A percentile compares a stretch with the other conserved stretches of the same genome.
Evolutionary conservation across 2,888 invertebrate species (phyloP).

Genomic region (Meiosimyza platycephala): DNA sequence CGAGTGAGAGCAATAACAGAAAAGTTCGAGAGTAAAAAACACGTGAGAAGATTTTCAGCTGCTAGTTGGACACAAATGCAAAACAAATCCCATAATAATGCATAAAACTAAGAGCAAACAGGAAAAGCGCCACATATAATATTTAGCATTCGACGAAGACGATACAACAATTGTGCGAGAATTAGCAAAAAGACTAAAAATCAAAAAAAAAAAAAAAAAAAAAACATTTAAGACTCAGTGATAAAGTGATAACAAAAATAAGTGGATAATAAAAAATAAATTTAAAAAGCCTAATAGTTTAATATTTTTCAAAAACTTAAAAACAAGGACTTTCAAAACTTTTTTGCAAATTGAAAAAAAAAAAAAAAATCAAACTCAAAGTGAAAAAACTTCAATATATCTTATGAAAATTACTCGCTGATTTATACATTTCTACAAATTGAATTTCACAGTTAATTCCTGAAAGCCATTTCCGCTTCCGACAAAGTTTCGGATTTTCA

Average conservation of each 20-base stretch:
- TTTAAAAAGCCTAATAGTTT: neutral
- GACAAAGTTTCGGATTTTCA: too few species aligned
- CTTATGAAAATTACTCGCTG: too few species aligned
- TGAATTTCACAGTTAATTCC: too few species aligned
- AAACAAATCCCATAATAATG: constrained; percentile 8
- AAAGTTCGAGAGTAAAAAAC: too few species aligned
- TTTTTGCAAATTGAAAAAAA: neutral
- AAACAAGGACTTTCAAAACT: neutral
- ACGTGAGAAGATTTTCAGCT: too few species aligned
- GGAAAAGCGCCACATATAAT: constrained; percentile 22
- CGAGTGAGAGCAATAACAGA: too few species aligned
- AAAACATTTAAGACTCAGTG: too few species aligned
- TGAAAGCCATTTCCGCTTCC: too few species aligned
- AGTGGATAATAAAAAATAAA: constrained; percentile 5
- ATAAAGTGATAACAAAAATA: neutral
- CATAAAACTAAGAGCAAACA: constrained; percentile 28
- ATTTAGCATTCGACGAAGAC: neutral
- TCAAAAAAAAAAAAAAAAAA: too few species aligned
- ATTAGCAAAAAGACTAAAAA: too few species aligned
- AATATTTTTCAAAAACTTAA: neutral
- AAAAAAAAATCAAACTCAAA: neutral
- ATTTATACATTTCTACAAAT: too few species aligned
- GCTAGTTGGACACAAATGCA: neutral
- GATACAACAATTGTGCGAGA: neutral
- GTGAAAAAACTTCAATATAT: too few species aligned